Evolutionary conservation across 1,140 invertebrate genomes (phyloP).

Genomic region (Asbolus verrucosus): DNA sequence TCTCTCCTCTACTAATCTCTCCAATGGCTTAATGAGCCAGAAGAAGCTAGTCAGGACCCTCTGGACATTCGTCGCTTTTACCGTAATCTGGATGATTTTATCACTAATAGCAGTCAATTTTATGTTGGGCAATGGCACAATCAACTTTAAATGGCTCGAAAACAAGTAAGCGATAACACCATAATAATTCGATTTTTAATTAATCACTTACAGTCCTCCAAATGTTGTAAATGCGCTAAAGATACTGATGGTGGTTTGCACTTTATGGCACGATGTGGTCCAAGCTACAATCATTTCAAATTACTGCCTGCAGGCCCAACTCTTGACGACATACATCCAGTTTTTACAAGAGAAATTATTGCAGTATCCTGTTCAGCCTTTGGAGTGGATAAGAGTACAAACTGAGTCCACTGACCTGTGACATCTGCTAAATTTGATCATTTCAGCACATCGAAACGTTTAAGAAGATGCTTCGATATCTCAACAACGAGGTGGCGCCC

Average conservation of each 20-base stretch:
- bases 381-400: slow-evolving; percentile 81
- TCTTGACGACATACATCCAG: slow-evolving; percentile 77
- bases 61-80: slow-evolving; percentile 78
- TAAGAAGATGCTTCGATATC: slow-evolving; percentile 78
- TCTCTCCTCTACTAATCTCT: slow-evolving; percentile 74
- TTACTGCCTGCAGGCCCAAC: slow-evolving; percentile 83
- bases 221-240: slow-evolving; percentile 68
- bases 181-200: background rate
- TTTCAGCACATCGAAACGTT: slow-evolving; percentile 74
- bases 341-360: slow-evolving; percentile 78
- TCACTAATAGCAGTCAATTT: slow-evolving; percentile 75
- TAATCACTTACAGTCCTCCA: slow-evolving; percentile 65
- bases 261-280: slow-evolving; percentile 81
- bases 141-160: slow-evolving; percentile 75
- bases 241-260: slow-evolving; percentile 74
- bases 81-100: slow-evolving; percentile 75
- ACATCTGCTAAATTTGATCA: background rate
- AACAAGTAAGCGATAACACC: slow-evolving; percentile 62
- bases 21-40: slow-evolving; percentile 73
- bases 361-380: slow-evolving; percentile 75
- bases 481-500: slow-evolving; percentile 79
- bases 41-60: slow-evolving; percentile 75
- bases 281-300: slow-evolving; percentile 82
- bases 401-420: background rate
- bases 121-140: slow-evolving; percentile 73